Percentiles rank a stretch among this genome's conserved stretches.
Evolutionary conservation across 1,140 invertebrate genomes (phyloP).

Genomic region (Drosophila cardini): DNA sequence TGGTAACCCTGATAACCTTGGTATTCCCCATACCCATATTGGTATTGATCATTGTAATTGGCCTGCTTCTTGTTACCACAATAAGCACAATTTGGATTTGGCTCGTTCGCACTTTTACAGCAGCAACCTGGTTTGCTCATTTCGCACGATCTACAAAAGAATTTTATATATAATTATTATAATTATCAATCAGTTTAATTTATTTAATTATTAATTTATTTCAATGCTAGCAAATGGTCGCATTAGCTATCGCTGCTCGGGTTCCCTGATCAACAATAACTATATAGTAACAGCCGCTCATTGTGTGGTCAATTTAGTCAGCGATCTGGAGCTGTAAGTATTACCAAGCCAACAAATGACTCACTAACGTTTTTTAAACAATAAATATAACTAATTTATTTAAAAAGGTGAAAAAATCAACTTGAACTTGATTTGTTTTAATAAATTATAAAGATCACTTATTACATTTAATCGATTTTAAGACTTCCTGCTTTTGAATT

Average conservation of each 20-base stretch:
- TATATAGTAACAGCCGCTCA: constrained; percentile 90
- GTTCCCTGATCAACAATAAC: constrained; percentile 87
- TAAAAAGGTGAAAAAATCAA: too few relatives aligned
- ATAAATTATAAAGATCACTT: too few relatives aligned
- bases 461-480: too few relatives aligned
- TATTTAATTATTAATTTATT: neutral
- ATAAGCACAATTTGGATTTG: constrained; percentile 1
- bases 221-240: constrained; percentile 83
- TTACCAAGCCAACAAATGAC: neutral
- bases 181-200: neutral
- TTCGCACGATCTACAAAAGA: constrained; percentile 6
- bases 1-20: neutral
- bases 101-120: constrained; percentile 16
- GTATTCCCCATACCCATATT: neutral
- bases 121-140: constrained; percentile 32
- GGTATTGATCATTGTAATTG: constrained; percentile 2
- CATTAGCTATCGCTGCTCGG: constrained; percentile 87
- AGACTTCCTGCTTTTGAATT: too few relatives aligned
- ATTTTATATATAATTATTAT: neutral
- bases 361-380: too few relatives aligned
- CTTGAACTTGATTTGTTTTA: too few relatives aligned
- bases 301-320: constrained; percentile 86
- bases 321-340: constrained; percentile 85
- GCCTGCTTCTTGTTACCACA: constrained; percentile 1
- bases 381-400: too few relatives aligned